These are phyloP conservation scores for Periophthalmodon schlosseri DNA, from an alignment of 2,113 vertebrate species.

Conservation along the genomic window DNA sequence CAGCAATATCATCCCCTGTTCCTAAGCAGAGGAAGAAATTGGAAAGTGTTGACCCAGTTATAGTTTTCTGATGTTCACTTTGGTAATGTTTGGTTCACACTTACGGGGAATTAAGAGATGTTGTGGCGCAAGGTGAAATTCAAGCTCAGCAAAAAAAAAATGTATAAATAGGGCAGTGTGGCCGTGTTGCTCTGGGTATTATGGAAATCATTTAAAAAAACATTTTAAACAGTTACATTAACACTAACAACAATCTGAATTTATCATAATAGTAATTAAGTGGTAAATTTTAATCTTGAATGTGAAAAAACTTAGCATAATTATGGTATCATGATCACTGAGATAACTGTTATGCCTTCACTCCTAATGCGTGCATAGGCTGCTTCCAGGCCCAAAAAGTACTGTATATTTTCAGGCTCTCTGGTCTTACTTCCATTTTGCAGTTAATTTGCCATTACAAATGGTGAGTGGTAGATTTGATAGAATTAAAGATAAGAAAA, in stretches of 20 bases:
- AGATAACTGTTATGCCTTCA: conserved; percentile 50
- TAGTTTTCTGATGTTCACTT: conserved; percentile 33
- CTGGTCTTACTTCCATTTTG: conserved; percentile 67
- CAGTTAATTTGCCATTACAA: conserved; percentile 57
- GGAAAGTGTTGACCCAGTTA: conserved; percentile 45
- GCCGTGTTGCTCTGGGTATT: neutral
- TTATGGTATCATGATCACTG: conserved; percentile 69
- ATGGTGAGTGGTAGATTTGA: conserved; percentile 23
- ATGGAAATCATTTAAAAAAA: conserved; percentile 15
- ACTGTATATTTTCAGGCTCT: conserved; percentile 59
- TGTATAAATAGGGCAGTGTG: neutral
- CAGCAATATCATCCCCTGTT: conserved; percentile 44
- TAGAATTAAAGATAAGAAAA: conserved; percentile 11
- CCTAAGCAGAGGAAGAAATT: conserved; percentile 41
- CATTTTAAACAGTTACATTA: conserved; percentile 35
- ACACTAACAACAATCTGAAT: conserved; percentile 58
- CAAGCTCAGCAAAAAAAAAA: conserved; percentile 26
- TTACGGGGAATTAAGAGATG: conserved; percentile 24
- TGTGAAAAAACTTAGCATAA: conserved; percentile 45
- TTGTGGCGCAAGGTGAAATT: conserved; percentile 26
- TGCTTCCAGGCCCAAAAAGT: conserved; percentile 69
- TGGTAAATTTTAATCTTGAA: conserved; percentile 30
- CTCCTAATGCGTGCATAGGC: conserved; percentile 30
- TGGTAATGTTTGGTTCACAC: conserved; percentile 36
- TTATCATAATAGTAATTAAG: neutral